Percentiles rank a stretch among this genome's conserved stretches.
Conservation (phyloP, 1,140 invertebrate species). For the Stratiolaelaps scimitus region DNA sequence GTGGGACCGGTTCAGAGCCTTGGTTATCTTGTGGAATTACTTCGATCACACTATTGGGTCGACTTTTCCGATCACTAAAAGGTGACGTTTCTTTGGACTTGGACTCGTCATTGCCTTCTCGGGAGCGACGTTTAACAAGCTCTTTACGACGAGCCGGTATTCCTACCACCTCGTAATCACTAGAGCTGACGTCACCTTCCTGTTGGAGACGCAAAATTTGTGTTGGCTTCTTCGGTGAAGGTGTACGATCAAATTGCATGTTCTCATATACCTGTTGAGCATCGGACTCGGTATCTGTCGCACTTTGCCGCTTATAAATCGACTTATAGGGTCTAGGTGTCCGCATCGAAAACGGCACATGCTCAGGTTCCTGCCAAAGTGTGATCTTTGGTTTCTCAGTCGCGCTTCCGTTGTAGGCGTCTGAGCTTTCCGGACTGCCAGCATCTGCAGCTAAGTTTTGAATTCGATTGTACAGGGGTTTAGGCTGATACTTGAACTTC, state of each 20-base stretch:
- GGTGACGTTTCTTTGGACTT: slow-evolving; percentile 12
- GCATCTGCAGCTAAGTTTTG: not conserved
- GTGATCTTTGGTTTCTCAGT: not conserved
- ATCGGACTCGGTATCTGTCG: slow-evolving; percentile 20
- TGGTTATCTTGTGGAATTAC: not conserved
- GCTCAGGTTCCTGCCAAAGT: slow-evolving; percentile 16
- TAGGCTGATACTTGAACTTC: slow-evolving; percentile 3
- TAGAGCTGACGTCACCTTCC: slow-evolving; percentile 15
- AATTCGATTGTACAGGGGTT: not conserved
- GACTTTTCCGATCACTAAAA: not conserved
- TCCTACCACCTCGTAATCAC: slow-evolving; percentile 20
- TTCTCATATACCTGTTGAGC: slow-evolving; percentile 24
- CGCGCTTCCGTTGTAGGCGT: not conserved
- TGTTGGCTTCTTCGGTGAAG: not conserved
- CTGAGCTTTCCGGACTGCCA: not conserved
- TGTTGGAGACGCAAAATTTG: slow-evolving; percentile 20
- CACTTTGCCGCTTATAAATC: slow-evolving; percentile 6
- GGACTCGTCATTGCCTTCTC: slow-evolving; percentile 4
- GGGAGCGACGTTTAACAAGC: not conserved
- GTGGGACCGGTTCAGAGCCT: not conserved
- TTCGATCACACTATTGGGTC: slow-evolving; percentile 10
- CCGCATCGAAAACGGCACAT: not conserved
- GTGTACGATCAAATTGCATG: not conserved
- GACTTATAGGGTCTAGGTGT: not conserved
- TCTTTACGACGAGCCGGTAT: slow-evolving; percentile 19